Evolutionary conservation across 2,888 invertebrate genomes (phyloP).

Genomic region (Eupithecia pulchellata): DNA sequence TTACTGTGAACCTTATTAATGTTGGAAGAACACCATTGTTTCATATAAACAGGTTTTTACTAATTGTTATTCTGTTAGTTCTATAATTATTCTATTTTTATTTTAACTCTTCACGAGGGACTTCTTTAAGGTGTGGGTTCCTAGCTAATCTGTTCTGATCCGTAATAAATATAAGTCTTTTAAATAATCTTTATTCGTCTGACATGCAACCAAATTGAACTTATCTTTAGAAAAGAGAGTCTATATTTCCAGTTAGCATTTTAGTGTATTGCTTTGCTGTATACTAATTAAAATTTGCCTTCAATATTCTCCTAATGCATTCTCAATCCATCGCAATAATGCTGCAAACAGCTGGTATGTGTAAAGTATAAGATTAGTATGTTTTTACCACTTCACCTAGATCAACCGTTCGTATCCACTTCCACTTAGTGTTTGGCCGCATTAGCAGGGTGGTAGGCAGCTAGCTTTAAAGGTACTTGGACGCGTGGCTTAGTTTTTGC

Average conservation of each 20-base stretch:
- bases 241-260: neutral
- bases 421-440: neutral
- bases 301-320: conserved; percentile 27
- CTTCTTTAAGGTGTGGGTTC: no score
- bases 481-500: neutral
- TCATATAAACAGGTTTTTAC: no score
- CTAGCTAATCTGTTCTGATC: no score
- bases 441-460: neutral
- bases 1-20: no score
- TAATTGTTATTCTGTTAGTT: no score
- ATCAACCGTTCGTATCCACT: neutral
- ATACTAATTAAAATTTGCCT: conserved; percentile 20
- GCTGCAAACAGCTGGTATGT: conserved; percentile 29
- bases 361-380: conserved; percentile 5
- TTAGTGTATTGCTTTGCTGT: conserved; percentile 14
- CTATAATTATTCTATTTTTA: no score
- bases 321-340: conserved; percentile 15
- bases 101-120: no score
- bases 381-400: conserved; percentile 5
- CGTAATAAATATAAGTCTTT: no score
- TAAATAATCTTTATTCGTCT: neutral
- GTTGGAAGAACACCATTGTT: no score
- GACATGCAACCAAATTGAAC: neutral
- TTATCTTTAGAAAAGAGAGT: neutral
- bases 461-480: neutral